phyloP scores from a whole-genome alignment of 2,797 vertebrate species.

The Poeciliopsis infans region DNA sequence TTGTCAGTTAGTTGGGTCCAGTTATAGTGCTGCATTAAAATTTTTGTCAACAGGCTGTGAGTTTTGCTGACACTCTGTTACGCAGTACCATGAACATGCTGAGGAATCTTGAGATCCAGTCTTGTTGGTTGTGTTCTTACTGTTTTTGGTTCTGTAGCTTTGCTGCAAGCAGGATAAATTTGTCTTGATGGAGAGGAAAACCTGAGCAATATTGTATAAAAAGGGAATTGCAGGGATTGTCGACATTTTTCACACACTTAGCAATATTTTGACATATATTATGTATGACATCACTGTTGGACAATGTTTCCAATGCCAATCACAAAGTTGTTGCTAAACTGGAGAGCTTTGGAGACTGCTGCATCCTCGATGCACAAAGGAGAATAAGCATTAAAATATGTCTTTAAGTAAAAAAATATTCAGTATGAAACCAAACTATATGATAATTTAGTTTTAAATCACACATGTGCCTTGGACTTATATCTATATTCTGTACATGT shows the following conservation, averaged over 20 bases:
- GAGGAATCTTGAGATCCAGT: background rate
- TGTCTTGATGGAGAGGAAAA: background rate
- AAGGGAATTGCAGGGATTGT: background rate
- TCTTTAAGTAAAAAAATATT: background rate
- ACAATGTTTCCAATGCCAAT: background rate
- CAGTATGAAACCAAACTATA: background rate
- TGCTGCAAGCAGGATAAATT: background rate
- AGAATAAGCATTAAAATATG: background rate
- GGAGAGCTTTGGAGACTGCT: background rate
- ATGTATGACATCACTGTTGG: background rate
- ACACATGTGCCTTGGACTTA: background rate
- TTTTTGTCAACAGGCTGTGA: background rate
- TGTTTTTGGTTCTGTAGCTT: background rate
- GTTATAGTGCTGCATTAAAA: background rate
- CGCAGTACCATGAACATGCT: background rate
- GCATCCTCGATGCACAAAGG: background rate
- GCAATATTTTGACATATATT: background rate
- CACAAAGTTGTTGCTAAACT: background rate
- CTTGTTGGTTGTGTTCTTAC: background rate
- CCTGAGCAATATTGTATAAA: background rate
- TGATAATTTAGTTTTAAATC: background rate
- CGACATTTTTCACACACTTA: background rate
- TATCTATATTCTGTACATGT: background rate
- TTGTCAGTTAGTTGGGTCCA: background rate
- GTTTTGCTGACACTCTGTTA: background rate